These are phyloP conservation scores for Enteromius afrohamiltoni DNA, from an alignment of 2,797 vertebrate genomes.

Conservation along the genomic window DNA sequence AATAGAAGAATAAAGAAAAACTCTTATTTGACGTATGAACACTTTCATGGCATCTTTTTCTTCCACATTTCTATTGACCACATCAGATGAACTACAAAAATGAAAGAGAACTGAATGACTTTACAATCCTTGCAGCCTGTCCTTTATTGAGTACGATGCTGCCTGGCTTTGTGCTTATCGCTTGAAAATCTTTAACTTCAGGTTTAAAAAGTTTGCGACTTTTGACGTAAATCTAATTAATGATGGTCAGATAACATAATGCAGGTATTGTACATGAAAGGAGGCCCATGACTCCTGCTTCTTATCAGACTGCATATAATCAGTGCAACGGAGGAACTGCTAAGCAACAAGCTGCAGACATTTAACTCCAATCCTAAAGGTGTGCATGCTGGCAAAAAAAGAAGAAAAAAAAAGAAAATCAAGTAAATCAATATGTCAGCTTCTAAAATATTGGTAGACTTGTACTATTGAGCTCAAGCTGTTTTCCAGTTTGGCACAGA, in stretches of 20 bases:
- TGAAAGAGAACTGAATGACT: background rate
- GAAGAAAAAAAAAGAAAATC: background rate
- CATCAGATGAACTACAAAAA: constrained; percentile 5
- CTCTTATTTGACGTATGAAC: background rate
- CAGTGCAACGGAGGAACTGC: background rate
- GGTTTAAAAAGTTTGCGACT: background rate
- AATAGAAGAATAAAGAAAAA: constrained; percentile 1
- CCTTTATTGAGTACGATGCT: background rate
- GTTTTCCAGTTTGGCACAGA: constrained; percentile 15
- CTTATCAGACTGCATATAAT: background rate
- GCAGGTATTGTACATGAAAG: background rate
- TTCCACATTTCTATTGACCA: background rate
- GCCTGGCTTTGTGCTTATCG: background rate
- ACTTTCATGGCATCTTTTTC: constrained; percentile 8
- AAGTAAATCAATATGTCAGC: background rate
- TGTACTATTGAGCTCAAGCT: background rate
- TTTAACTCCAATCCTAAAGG: constrained; percentile 9
- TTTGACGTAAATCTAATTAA: constrained; percentile 14
- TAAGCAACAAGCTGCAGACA: background rate
- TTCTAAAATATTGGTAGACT: constrained; percentile 13
- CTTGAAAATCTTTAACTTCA: background rate
- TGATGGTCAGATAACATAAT: background rate
- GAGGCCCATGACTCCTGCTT: background rate
- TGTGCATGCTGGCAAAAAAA: background rate
- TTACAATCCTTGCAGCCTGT: background rate